Base-by-base conservation (phyloP, 2,113 vertebrate genomes). In the Opisthocomus hoazin region DNA sequence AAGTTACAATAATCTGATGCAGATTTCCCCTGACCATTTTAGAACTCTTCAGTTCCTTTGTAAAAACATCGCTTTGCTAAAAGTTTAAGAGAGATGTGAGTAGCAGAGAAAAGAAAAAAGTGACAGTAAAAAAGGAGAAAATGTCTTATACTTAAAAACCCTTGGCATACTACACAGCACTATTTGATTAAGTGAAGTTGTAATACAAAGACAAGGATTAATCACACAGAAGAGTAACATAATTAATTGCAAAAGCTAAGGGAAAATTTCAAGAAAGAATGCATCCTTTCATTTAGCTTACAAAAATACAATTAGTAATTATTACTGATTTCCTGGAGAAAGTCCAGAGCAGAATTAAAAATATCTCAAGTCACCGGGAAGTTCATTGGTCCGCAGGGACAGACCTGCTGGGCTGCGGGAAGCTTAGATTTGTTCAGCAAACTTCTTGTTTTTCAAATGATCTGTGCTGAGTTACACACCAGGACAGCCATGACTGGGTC, bases 281-380 rank as follows among this genome's bases (percentile, higher is more conserved):
- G 97, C 88, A 97, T 97, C 98, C 98, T 98, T 97, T 98, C 98
- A 98, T 98, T 98, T 98, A 98, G 97, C 98, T 98, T 99, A 98
- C 98, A 98, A 99, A 99, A 99, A 99, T 99, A 99, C 98, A 99
- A 99, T 99, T 99, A 99, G 98, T 98, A 98, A 99, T 99, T 99
- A 99, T 99, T 98, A 98, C 98, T 96, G 98, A 99, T 98, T 99
- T 99, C 99, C 99, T 99, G 99, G 99, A 99, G 98, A 99, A 98
- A 99, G 98, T 99, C 99, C 99, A 99, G 99, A 99, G 97, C 98
- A 97, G 94, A 98, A 98, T 98, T 98, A 97, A 98, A 99, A 98
- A 98, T 98, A 98, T 98, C 98, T 97, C 83, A 80, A 98, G 97
- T 98, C 84, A 97, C 96, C 97, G 97, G 97, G 96, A 97, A 98